These are phyloP conservation scores for Anguilla japonica DNA, from an alignment of 2,113 vertebrate species.

Conservation along the genomic window DNA sequence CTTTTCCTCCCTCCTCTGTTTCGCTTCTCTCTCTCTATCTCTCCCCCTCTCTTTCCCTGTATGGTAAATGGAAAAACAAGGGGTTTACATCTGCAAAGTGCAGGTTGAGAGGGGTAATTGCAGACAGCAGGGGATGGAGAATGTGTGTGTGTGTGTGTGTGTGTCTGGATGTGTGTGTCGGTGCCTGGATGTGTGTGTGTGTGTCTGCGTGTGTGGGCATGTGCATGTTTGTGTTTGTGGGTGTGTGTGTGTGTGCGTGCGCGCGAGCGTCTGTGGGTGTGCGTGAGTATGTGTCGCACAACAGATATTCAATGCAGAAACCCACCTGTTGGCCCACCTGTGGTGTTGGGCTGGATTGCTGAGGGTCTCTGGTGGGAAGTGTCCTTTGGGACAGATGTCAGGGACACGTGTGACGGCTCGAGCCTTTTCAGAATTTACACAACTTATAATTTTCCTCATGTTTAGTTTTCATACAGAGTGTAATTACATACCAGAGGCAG, in stretches of 20 bases:
- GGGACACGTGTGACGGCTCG: too few relatives aligned
- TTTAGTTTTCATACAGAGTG: not conserved
- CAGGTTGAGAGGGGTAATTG: constrained; percentile 6
- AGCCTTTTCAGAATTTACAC: not conserved
- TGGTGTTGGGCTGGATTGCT: too few relatives aligned
- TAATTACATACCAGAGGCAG: not conserved
- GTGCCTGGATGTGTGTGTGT: constrained; percentile 11
- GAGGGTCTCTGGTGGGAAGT: too few relatives aligned
- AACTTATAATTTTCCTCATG: not conserved
- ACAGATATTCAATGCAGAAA: too few relatives aligned
- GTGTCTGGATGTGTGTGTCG: constrained; percentile 23
- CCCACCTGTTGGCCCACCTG: too few relatives aligned
- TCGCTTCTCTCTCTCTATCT: not conserved
- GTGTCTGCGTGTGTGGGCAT: not conserved
- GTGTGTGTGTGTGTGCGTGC: too few relatives aligned
- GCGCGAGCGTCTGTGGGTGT: too few relatives aligned
- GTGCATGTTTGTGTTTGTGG: too few relatives aligned
- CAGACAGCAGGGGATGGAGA: not conserved
- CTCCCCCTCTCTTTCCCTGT: not conserved
- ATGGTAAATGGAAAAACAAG: not conserved
- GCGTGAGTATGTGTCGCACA: too few relatives aligned
- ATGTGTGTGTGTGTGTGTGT: not conserved
- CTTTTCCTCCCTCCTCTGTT: not conserved
- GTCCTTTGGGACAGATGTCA: not conserved
- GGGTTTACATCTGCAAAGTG: not conserved